Evolutionary conservation across 2,113 vertebrate species (phyloP).

Genomic region (Colistium nudipinnis): DNA sequence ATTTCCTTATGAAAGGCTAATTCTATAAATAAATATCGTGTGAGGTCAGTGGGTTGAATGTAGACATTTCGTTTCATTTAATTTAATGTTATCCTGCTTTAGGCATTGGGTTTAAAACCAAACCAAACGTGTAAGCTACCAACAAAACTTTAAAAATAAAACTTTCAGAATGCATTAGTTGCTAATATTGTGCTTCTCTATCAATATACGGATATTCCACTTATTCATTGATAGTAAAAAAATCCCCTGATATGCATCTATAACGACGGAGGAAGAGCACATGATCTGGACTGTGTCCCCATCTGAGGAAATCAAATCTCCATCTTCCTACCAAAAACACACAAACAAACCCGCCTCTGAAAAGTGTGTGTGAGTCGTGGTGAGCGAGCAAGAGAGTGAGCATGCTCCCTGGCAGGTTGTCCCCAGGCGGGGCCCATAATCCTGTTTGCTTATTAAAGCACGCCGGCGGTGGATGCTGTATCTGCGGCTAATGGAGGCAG

Average conservation of each 20-base stretch:
- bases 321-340: slow-evolving; percentile 48
- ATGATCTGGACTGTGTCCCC: slow-evolving; percentile 68
- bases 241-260: slow-evolving; percentile 61
- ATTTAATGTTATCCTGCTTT: background rate
- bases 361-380: slow-evolving; percentile 71
- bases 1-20: no score
- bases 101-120: background rate
- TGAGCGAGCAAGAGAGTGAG: slow-evolving; percentile 71
- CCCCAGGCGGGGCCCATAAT: slow-evolving; percentile 82
- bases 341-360: slow-evolving; percentile 70
- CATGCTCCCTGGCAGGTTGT: slow-evolving; percentile 78
- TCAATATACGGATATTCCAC: slow-evolving; percentile 62
- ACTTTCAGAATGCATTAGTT: slow-evolving; percentile 44
- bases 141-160: slow-evolving; percentile 10
- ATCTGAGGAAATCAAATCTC: slow-evolving; percentile 65
- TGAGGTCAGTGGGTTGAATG: no score
- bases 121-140: background rate
- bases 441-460: slow-evolving; percentile 88
- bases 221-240: slow-evolving; percentile 66
- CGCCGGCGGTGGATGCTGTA: slow-evolving; percentile 82
- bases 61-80: no score
- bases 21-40: no score
- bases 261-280: slow-evolving; percentile 59
- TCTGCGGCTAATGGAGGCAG: slow-evolving; percentile 83
- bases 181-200: slow-evolving; percentile 48